Evolutionary conservation across 2,797 vertebrate genomes (phyloP).

Genomic region (Coreius guichenoti): DNA sequence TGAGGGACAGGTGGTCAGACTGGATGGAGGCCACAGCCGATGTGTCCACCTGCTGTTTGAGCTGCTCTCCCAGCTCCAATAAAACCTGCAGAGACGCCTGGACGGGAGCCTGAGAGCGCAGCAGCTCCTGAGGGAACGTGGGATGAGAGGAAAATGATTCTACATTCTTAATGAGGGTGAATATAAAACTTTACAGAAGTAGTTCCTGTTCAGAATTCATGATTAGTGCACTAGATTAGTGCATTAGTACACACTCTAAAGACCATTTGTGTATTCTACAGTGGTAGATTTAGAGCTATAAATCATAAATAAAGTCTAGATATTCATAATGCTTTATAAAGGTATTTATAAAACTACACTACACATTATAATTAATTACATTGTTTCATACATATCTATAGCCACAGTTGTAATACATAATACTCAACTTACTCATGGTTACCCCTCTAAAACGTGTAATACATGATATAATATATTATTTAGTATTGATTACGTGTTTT

Average conservation of each 20-base stretch:
- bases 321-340: not conserved
- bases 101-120: constrained; percentile 78
- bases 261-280: not conserved
- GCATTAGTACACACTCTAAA: not conserved
- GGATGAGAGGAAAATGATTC: not conserved
- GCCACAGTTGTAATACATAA: not conserved
- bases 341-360: not conserved
- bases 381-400: not conserved
- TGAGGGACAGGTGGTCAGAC: constrained; percentile 86
- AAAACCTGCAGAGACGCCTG: constrained; percentile 87
- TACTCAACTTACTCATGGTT: not conserved
- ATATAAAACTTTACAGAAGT: not conserved
- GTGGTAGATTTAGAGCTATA: not conserved
- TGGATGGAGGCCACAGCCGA: constrained; percentile 88
- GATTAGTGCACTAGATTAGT: not conserved
- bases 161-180: not conserved
- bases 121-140: constrained; percentile 78
- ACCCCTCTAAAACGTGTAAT: not conserved
- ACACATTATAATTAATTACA: not conserved
- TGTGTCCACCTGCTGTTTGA: constrained; percentile 88
- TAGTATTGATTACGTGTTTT: not conserved
- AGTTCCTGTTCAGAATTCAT: not conserved
- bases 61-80: constrained; percentile 88
- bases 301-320: not conserved
- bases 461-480: not conserved